A percentile compares a stretch with the other conserved stretches of the same genome.
Conservation (phyloP, 1,140 invertebrate species). For the Lethocerus indicus region DNA sequence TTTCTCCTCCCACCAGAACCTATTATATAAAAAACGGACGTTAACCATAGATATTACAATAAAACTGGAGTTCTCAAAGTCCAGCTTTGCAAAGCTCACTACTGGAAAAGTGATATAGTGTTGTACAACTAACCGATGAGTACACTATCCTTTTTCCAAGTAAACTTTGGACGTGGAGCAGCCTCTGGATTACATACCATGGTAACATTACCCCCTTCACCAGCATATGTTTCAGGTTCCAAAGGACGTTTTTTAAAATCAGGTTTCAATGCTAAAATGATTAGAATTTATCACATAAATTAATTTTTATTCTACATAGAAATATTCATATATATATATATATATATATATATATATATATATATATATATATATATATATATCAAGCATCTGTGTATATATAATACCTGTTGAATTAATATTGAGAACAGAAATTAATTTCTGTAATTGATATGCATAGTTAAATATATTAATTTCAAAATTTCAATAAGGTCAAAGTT, state of each 20-base stretch:
- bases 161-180: slow-evolving; percentile 72
- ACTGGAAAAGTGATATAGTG: neutral
- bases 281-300: neutral
- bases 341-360: no score
- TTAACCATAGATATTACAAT: neutral
- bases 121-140: slow-evolving; percentile 38
- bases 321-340: no score
- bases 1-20: slow-evolving; percentile 51
- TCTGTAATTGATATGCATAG: no score
- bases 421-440: no score
- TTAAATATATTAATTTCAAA: neutral
- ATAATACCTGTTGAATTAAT: neutral
- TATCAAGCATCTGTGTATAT: no score
- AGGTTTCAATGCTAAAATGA: slow-evolving; percentile 41
- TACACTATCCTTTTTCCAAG: slow-evolving; percentile 83
- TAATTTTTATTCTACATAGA: no score
- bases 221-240: slow-evolving; percentile 74
- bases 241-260: slow-evolving; percentile 81
- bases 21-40: slow-evolving; percentile 12
- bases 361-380: no score
- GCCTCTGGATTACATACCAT: slow-evolving; percentile 87
- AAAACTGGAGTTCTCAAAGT: neutral
- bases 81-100: neutral
- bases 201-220: slow-evolving; percentile 79
- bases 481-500: neutral